Evolutionary conservation across 2,113 vertebrate species (phyloP).

Genomic region (Tragelaphus scriptus): DNA sequence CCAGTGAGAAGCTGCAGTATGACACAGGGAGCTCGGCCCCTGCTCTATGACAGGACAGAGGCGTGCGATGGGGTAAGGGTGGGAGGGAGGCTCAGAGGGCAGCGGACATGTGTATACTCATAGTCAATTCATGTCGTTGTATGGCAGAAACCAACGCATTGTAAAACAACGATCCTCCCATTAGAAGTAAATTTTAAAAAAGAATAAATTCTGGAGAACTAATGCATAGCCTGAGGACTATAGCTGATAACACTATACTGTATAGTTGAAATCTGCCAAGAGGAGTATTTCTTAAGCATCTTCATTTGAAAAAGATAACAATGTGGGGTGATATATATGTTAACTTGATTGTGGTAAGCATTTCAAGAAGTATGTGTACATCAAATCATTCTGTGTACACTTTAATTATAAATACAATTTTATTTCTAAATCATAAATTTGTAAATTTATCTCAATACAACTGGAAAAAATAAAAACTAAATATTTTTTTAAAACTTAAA

Average conservation of each 20-base stretch:
- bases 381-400: not conserved
- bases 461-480: not conserved
- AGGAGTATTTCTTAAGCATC: not conserved
- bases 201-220: not conserved
- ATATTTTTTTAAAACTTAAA: not conserved
- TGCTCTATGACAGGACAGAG: not conserved
- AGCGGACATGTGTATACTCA: not conserved
- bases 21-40: not conserved
- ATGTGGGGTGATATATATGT: not conserved
- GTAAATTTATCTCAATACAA: not conserved
- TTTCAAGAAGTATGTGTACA: not conserved
- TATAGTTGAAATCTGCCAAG: not conserved
- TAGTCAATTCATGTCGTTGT: accelerated
- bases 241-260: not conserved
- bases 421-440: not conserved
- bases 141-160: not conserved
- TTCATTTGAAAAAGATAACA: not conserved
- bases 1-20: not conserved
- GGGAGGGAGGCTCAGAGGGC: not conserved
- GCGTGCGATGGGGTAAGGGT: not conserved
- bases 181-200: not conserved
- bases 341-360: not conserved
- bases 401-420: not conserved
- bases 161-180: not conserved
- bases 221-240: not conserved